A percentile compares a stretch with the other conserved stretches of the same genome.
phyloP scores from a whole-genome alignment of 2,797 vertebrate species.

The Mareca penelope region DNA sequence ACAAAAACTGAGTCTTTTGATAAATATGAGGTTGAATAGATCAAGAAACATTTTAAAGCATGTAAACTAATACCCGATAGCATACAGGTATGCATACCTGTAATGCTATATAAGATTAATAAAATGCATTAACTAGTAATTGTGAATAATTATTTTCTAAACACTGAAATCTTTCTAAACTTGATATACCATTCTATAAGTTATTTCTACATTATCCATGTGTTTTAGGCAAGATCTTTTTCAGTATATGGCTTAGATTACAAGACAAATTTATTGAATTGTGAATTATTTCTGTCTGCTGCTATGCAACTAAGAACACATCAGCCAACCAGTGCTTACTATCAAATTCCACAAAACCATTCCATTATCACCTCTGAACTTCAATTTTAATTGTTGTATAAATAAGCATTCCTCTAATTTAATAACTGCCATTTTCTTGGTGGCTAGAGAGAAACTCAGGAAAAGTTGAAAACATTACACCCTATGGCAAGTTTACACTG shows the following conservation, averaged over 20 bases:
- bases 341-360: background rate
- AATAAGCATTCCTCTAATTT: background rate
- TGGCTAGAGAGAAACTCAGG: background rate
- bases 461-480: background rate
- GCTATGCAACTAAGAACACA: background rate
- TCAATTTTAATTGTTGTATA: background rate
- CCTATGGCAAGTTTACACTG: background rate
- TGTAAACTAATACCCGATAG: background rate
- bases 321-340: fast-evolving
- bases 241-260: background rate
- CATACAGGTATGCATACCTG: fast-evolving
- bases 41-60: background rate
- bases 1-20: background rate
- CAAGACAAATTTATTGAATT: background rate
- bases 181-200: background rate
- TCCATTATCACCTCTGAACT: background rate
- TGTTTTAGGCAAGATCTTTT: background rate
- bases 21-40: background rate
- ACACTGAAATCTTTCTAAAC: background rate
- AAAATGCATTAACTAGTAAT: background rate
- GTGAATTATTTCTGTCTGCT: background rate
- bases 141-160: background rate
- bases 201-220: background rate
- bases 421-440: background rate
- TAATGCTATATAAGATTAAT: background rate